Base-by-base conservation (phyloP, 2,888 invertebrate species). In the Lepidocyrtoides sp. region DNA sequence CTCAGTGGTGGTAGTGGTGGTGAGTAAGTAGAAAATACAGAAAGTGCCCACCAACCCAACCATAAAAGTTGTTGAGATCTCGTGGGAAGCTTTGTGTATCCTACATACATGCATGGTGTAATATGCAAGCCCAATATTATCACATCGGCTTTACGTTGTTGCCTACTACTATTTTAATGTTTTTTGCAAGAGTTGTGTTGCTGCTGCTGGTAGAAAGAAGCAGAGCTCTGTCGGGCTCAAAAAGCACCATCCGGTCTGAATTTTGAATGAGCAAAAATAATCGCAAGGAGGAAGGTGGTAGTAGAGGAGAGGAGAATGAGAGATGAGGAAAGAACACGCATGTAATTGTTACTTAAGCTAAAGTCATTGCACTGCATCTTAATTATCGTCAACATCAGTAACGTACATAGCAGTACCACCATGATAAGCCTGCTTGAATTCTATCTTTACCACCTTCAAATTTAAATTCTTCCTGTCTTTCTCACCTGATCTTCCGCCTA, bases 301-400 rank as follows among this genome's bases (percentile, higher is more conserved):
- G 51, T 2, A 14, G 10, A 2, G 2, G 51, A n/a, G 57, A 8
- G 57, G 1, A 57, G 57, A 51, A 51, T 8, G 20, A n/a, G 26
- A 60, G 32, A n/a, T n/a, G n/a, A 23, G 20, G 8, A 7, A 20
- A 10, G 14, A 7, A 69, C 54, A 54, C 54, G 54, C 23, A 36
- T 41, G 32, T 41, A 72, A 72, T 41, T 72, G 41, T 41, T 72
- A 72, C 72, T 60, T 60, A 32, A 63, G 63, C 63, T 66, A 29
- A 72, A 41, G 72, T 44, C 72, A 72, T 72, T 72, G 72, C 41
- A 44, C 72, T 69, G 72, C 72, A 72, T 72, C 72, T 72, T 72
- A 72, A 72, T 72, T 72, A 44, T 72, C 23, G 41, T 41, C 23
- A 17, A 36, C 32, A 12, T 1, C 32, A 26, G 2, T 26, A 26